A percentile compares a stretch with the other conserved stretches of the same genome.
phyloP scores from a whole-genome alignment of 2,888 invertebrate genomes.

The Meganola albula region DNA sequence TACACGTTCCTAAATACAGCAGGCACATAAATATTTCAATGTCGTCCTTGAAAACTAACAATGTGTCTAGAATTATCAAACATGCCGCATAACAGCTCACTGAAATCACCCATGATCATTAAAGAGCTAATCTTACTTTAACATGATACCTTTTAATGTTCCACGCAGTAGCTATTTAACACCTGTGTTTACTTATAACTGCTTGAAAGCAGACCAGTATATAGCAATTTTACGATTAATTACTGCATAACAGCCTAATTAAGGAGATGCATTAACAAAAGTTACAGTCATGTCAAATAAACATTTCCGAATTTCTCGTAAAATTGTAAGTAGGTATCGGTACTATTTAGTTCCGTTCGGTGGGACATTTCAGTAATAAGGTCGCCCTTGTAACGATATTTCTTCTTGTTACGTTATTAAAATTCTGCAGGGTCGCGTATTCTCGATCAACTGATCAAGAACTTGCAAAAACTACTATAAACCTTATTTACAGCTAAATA shows the following conservation, averaged over 20 bases:
- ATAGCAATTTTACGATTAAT: neutral
- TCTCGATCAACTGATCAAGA: conserved; percentile 38
- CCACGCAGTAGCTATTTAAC: too few relatives aligned
- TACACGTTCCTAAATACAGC: too few relatives aligned
- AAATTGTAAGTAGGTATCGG: conserved; percentile 56
- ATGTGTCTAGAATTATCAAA: too few relatives aligned
- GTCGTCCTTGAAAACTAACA: too few relatives aligned
- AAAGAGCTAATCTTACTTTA: too few relatives aligned
- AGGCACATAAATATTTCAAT: too few relatives aligned
- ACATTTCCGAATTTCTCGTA: conserved; percentile 66
- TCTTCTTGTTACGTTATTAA: conserved; percentile 65
- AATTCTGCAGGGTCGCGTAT: conserved; percentile 58
- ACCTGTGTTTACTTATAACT: too few relatives aligned
- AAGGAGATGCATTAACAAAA: conserved; percentile 27
- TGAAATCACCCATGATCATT: too few relatives aligned
- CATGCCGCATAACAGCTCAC: too few relatives aligned
- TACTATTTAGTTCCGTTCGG: conserved; percentile 43
- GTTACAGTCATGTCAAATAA: conserved; percentile 57
- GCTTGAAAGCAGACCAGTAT: too few relatives aligned
- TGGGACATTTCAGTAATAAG: conserved; percentile 38
- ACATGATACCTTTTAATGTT: too few relatives aligned
- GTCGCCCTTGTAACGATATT: conserved; percentile 48
- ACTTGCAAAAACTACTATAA: conserved; percentile 19
- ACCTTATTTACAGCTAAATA: conserved; percentile 12
- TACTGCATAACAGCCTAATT: conserved; percentile 22